Conservation (phyloP, 2,888 invertebrate species). For the Meghimatium bilineatum region DNA sequence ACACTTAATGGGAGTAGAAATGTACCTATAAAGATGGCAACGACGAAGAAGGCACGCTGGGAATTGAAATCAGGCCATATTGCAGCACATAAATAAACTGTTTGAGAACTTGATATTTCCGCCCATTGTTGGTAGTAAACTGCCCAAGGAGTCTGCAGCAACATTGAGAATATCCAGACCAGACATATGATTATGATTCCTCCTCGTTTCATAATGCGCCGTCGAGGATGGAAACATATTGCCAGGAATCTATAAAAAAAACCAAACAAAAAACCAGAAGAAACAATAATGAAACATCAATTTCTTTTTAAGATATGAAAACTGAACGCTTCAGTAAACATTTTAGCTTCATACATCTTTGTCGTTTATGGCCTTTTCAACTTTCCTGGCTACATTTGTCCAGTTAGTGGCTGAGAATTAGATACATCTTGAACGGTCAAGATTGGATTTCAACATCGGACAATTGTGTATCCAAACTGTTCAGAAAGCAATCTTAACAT, state of each 20-base stretch:
- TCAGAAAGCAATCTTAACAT: too few relatives aligned
- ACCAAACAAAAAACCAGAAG: too few relatives aligned
- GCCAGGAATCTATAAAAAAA: conserved; percentile 87
- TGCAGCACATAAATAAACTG: conserved; percentile 59
- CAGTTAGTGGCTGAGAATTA: too few relatives aligned
- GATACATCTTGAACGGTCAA: too few relatives aligned
- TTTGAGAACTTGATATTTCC: conserved; percentile 28
- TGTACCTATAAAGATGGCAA: conserved; percentile 91
- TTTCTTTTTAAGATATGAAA: not conserved
- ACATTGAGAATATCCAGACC: conserved; percentile 91
- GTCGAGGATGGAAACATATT: conserved; percentile 94
- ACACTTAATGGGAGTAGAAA: conserved; percentile 92
- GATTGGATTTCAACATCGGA: too few relatives aligned
- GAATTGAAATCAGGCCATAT: conserved; percentile 89
- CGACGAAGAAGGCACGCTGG: conserved; percentile 89
- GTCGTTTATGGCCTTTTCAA: too few relatives aligned
- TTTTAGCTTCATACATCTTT: too few relatives aligned
- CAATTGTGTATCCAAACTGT: too few relatives aligned
- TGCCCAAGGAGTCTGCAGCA: conserved; percentile 91
- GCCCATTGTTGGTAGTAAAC: conserved; percentile 85
- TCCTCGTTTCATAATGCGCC: conserved; percentile 91
- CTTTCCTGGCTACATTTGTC: too few relatives aligned
- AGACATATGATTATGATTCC: conserved; percentile 90
- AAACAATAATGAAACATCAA: not conserved
- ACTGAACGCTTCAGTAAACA: too few relatives aligned